phyloP scores from a whole-genome alignment of 2,797 vertebrate genomes.

The Pelobates cultripes region DNA sequence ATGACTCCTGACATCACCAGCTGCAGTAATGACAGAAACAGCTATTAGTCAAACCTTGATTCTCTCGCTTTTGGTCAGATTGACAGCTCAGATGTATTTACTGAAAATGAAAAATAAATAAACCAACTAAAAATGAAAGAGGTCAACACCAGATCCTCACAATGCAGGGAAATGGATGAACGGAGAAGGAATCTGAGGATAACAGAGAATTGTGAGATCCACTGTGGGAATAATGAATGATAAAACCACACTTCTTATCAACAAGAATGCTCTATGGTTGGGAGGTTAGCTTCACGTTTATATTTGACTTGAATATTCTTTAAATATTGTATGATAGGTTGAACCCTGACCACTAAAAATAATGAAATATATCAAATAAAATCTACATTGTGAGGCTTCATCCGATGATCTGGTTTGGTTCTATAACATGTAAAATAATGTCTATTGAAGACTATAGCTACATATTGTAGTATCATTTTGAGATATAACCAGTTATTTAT shows the following conservation, averaged over 20 bases:
- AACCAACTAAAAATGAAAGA: conserved; percentile 4
- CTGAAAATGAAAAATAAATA: conserved; percentile 15
- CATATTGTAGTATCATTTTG: too few relatives aligned
- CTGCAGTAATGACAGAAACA: conserved; percentile 13
- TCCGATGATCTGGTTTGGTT: too few relatives aligned
- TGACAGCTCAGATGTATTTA: conserved; percentile 7
- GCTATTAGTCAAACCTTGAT: conserved; percentile 1
- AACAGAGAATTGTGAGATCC: conserved; percentile 10
- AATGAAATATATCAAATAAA: too few relatives aligned
- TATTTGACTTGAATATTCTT: not conserved
- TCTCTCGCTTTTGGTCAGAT: not conserved
- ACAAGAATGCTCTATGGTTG: not conserved
- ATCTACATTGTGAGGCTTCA: too few relatives aligned
- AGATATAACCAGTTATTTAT: too few relatives aligned
- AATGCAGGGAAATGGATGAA: conserved; percentile 1
- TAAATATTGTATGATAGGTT: not conserved
- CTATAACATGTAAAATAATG: too few relatives aligned
- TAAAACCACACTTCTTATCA: not conserved
- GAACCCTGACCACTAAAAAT: not conserved
- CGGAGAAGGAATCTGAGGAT: not conserved
- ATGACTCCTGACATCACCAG: conserved; percentile 9
- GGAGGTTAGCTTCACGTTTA: not conserved
- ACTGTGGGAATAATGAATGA: conserved; percentile 12
- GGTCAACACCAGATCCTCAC: not conserved
- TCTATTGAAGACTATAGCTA: too few relatives aligned